Conservation (phyloP, 2,797 vertebrate genomes). For the Falco naumanni region DNA sequence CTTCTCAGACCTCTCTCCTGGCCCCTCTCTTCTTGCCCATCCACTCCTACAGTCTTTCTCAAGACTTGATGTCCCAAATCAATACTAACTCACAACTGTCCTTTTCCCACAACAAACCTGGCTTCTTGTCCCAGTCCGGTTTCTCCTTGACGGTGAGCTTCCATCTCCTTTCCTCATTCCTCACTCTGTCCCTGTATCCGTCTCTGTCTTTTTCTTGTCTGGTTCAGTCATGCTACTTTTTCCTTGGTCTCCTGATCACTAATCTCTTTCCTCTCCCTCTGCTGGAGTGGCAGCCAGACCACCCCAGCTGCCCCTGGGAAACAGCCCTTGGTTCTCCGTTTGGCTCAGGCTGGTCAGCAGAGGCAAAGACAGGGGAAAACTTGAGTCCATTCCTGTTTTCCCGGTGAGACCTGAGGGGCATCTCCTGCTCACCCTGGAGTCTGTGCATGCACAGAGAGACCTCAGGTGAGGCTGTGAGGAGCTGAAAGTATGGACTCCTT, state of each 20-base stretch:
- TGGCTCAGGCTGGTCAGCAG: neutral
- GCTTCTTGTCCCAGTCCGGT: neutral
- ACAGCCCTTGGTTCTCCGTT: fast-evolving
- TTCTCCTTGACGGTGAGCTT: neutral
- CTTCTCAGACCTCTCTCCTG: neutral
- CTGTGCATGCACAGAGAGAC: neutral
- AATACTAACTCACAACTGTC: neutral
- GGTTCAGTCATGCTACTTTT: neutral
- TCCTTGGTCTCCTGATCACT: neutral
- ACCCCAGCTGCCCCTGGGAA: neutral
- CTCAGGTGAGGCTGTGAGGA: neutral
- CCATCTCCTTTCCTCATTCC: neutral
- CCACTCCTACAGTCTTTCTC: neutral
- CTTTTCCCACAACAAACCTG: neutral
- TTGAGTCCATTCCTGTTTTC: neutral
- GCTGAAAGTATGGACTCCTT: neutral
- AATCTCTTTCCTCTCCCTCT: neutral
- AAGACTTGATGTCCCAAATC: neutral
- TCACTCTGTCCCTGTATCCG: neutral
- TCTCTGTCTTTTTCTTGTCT: neutral
- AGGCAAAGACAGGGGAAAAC: neutral
- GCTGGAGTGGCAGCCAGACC: neutral
- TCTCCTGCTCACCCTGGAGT: neutral
- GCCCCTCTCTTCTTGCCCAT: neutral
- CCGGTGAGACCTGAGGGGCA: neutral